Percentiles rank a stretch among this genome's conserved stretches.
Evolutionary conservation across 2,113 vertebrate genomes (phyloP).

Genomic region (Gobius niger): DNA sequence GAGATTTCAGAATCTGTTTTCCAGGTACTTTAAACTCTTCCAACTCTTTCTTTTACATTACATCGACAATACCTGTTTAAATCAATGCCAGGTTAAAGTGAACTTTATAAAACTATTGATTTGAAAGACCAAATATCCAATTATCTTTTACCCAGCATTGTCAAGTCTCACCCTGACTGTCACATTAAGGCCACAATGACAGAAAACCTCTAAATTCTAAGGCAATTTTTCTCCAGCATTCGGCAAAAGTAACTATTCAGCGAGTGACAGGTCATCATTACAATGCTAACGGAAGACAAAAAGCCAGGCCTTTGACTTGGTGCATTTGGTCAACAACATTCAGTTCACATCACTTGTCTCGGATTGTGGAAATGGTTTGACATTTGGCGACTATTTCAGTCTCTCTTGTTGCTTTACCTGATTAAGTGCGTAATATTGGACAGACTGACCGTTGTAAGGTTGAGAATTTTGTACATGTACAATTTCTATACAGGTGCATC

Average conservation of each 20-base stretch:
- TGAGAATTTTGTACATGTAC: background rate
- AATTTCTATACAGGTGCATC: background rate
- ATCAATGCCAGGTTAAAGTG: background rate
- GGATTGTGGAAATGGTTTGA: conserved; percentile 45
- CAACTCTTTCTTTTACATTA: too few relatives aligned
- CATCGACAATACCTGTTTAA: too few relatives aligned
- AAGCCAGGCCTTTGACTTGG: conserved; percentile 1
- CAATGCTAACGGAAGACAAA: conserved; percentile 37
- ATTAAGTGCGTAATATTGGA: conserved; percentile 8
- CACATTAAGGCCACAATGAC: conserved; percentile 60
- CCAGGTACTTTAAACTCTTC: too few relatives aligned
- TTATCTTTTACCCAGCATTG: background rate
- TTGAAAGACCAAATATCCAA: conserved; percentile 1
- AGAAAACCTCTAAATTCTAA: conserved; percentile 23
- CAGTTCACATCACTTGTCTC: conserved; percentile 36
- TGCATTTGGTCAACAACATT: conserved; percentile 14
- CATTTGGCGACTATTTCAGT: conserved; percentile 17
- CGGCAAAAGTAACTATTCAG: conserved; percentile 23
- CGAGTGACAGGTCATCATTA: conserved; percentile 3
- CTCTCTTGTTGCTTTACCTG: background rate
- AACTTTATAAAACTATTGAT: background rate
- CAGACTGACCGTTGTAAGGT: background rate
- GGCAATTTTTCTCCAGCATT: conserved; percentile 26
- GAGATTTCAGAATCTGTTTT: too few relatives aligned
- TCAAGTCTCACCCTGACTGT: conserved; percentile 9